Evolutionary conservation across 1,140 invertebrate species (phyloP).

Genomic region (Drosophila nigrodunni): DNA sequence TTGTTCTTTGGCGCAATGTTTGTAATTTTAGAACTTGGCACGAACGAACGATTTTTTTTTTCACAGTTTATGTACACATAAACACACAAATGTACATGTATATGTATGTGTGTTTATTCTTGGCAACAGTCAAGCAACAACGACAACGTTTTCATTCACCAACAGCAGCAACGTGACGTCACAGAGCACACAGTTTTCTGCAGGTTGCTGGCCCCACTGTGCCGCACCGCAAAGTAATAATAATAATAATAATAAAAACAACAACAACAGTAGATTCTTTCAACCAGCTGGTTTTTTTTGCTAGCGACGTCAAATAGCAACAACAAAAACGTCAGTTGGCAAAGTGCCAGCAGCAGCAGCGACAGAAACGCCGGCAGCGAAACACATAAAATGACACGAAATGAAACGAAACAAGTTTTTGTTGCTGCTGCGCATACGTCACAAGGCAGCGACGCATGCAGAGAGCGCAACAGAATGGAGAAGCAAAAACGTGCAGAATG

Average conservation of each 20-base stretch:
- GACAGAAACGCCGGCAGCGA: neutral
- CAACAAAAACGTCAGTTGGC: slow-evolving; percentile 51
- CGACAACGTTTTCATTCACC: slow-evolving; percentile 53
- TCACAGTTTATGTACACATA: slow-evolving; percentile 29
- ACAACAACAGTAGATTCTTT: slow-evolving; percentile 37
- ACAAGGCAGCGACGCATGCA: slow-evolving; percentile 61
- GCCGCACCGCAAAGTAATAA: slow-evolving; percentile 19
- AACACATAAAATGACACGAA: slow-evolving; percentile 34
- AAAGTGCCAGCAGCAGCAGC: slow-evolving; percentile 52
- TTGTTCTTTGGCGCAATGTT: slow-evolving; percentile 53
- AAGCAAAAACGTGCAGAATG: slow-evolving; percentile 50
- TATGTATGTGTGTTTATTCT: slow-evolving; percentile 31
- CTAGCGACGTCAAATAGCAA: slow-evolving; percentile 44
- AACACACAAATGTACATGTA: neutral
- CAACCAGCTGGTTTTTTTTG: slow-evolving; percentile 54
- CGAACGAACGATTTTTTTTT: slow-evolving; percentile 30
- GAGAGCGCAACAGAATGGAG: slow-evolving; percentile 9
- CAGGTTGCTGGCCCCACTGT: slow-evolving; percentile 69
- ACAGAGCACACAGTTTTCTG: slow-evolving; percentile 41
- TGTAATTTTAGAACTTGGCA: slow-evolving; percentile 82
- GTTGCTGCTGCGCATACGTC: slow-evolving; percentile 74
- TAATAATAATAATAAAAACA: slow-evolving; percentile 18
- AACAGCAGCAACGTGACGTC: slow-evolving; percentile 61
- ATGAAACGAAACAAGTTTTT: slow-evolving; percentile 66
- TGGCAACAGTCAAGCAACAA: slow-evolving; percentile 43